Percentiles rank a stretch among this genome's conserved stretches.
These are phyloP conservation scores for Corythoichthys intestinalis DNA, from an alignment of 2,113 vertebrate genomes.

Conservation along the genomic window DNA sequence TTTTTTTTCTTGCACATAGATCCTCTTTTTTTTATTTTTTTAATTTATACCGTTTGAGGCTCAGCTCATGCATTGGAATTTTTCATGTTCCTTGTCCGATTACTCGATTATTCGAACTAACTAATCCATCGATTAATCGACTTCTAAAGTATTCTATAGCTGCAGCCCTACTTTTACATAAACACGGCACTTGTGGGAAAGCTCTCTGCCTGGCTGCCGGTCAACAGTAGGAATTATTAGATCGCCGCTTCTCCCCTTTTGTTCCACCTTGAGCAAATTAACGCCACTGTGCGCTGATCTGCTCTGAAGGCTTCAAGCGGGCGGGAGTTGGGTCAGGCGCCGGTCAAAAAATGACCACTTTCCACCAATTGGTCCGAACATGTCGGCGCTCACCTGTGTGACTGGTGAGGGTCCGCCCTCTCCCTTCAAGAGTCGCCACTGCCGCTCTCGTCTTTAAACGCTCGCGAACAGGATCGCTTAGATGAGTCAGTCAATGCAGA, in stretches of 20 bases:
- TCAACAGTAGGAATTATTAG: constrained; percentile 63
- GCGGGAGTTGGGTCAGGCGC: constrained; percentile 25
- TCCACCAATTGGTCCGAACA: constrained; percentile 28
- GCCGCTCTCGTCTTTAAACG: neutral
- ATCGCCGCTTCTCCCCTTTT: constrained; percentile 37
- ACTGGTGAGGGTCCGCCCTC: constrained; percentile 9
- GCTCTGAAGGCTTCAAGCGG: constrained; percentile 35
- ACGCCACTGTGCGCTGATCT: constrained; percentile 45
- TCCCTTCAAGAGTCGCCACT: constrained; percentile 18
- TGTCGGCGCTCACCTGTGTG: constrained; percentile 9
- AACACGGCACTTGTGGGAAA: constrained; percentile 54
- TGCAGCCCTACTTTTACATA: no score
- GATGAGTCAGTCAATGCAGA: constrained; percentile 36
- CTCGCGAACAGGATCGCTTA: constrained; percentile 4
- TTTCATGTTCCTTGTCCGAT: no score
- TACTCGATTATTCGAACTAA: no score
- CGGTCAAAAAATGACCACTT: constrained; percentile 34
- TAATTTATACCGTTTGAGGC: no score
- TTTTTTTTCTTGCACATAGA: no score
- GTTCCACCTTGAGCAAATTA: constrained; percentile 33
- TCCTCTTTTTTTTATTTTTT: no score
- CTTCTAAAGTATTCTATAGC: no score
- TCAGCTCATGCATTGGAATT: no score
- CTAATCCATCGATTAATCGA: no score
- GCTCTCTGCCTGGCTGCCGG: constrained; percentile 48